Conservation (phyloP, 2,113 vertebrate genomes). For the Amia ocellicauda region DNA sequence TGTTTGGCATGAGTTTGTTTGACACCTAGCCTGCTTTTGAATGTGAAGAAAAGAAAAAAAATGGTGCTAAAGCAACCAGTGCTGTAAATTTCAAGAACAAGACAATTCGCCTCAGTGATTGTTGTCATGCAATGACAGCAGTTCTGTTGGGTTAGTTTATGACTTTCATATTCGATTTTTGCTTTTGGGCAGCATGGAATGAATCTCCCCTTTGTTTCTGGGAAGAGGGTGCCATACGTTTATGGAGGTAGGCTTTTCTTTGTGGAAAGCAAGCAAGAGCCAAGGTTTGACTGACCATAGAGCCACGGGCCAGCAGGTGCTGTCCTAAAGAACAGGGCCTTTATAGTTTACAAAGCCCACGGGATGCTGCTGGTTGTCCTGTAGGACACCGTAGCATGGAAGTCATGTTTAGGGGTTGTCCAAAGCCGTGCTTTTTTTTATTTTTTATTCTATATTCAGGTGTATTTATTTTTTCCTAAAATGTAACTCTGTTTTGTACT, state of each 20-base stretch:
- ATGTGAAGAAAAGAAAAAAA: conserved; percentile 12
- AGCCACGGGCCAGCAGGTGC: background rate
- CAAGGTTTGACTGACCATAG: background rate
- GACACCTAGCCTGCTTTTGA: conserved; percentile 6
- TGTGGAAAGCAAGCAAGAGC: background rate
- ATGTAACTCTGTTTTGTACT: conserved; percentile 62
- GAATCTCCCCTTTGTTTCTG: background rate
- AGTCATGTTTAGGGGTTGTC: background rate
- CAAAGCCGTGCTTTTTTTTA: conserved; percentile 14
- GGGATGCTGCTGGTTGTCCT: background rate
- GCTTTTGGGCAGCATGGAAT: too few relatives aligned
- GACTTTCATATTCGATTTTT: background rate
- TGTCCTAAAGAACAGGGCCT: background rate
- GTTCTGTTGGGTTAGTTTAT: background rate
- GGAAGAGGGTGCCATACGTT: too few relatives aligned
- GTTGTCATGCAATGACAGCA: background rate
- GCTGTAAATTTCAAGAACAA: background rate
- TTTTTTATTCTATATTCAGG: background rate
- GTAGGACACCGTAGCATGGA: background rate
- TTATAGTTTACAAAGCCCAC: conserved; percentile 2
- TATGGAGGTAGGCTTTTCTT: background rate
- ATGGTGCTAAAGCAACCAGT: conserved; percentile 19
- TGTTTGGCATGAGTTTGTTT: conserved; percentile 3
- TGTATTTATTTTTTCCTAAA: conserved; percentile 12
- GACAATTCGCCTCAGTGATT: background rate